phyloP scores from a whole-genome alignment of 2,888 invertebrate genomes.

The Parapristionchus giblindavisi region DNA sequence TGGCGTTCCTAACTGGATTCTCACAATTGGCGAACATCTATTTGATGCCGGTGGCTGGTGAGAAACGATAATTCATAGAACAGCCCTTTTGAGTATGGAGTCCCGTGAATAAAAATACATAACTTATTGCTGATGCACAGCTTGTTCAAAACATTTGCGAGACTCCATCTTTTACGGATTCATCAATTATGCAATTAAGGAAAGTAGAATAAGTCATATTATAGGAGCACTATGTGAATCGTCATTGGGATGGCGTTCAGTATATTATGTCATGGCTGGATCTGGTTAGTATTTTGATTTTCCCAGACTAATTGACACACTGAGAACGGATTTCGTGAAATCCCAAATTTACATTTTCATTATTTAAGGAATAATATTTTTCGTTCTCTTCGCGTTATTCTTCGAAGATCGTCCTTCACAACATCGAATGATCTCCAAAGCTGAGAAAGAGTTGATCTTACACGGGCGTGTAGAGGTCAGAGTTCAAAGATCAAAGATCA shows the following conservation, averaged over 20 bases:
- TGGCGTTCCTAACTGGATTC: conserved; percentile 48
- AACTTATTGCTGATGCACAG: not conserved
- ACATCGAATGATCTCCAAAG: conserved; percentile 42
- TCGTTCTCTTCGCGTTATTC: conserved; percentile 11
- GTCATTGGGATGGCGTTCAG: conserved; percentile 47
- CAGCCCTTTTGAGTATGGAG: not conserved
- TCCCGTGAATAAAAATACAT: not conserved
- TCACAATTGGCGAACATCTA: conserved; percentile 50
- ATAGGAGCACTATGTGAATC: conserved; percentile 46
- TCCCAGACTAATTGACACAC: conserved; percentile 16
- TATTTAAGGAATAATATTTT: conserved; percentile 16
- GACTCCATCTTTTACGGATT: not conserved
- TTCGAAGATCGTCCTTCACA: conserved; percentile 39
- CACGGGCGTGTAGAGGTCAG: not conserved
- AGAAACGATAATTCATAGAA: not conserved
- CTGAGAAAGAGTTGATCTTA: conserved; percentile 42
- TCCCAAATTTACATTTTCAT: no score
- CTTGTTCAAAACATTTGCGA: no score
- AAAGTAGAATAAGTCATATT: not conserved
- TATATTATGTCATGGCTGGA: conserved; percentile 49
- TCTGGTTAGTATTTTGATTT: no score
- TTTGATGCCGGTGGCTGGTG: conserved; percentile 50
- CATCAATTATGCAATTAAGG: not conserved
- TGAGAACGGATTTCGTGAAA: no score
- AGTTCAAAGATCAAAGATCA: no score